Conservation (phyloP, 2,888 invertebrate species). For the Drosophila borborema region DNA sequence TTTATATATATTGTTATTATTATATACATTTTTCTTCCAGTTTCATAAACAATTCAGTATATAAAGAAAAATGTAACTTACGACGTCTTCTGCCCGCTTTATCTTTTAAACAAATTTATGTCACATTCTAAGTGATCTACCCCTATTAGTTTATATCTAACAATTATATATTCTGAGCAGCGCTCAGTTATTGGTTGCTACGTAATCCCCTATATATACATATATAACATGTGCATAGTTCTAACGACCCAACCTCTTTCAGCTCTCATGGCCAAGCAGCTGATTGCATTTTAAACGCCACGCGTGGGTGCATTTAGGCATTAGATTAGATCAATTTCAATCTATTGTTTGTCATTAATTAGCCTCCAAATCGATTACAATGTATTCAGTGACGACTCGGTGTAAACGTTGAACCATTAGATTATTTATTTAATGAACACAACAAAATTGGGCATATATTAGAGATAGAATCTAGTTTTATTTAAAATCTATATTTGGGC, state of each 20-base stretch:
- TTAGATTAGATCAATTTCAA: slow-evolving; percentile 33
- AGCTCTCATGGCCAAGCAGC: slow-evolving; percentile 22
- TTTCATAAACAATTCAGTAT: no score
- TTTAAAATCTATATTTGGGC: no score
- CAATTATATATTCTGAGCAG: slow-evolving; percentile 44
- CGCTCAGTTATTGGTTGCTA: slow-evolving; percentile 1
- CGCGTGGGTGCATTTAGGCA: slow-evolving; percentile 46
- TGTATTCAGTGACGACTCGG: slow-evolving; percentile 40
- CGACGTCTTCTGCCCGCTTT: neutral
- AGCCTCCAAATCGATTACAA: slow-evolving; percentile 26
- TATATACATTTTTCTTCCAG: no score
- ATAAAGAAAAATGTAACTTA: neutral
- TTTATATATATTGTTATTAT: neutral
- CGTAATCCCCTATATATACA: slow-evolving; percentile 14
- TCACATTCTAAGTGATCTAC: slow-evolving; percentile 5
- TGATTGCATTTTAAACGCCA: slow-evolving; percentile 45
- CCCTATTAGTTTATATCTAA: neutral
- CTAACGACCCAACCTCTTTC: slow-evolving; percentile 19
- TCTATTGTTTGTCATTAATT: slow-evolving; percentile 40
- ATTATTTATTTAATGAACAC: no score
- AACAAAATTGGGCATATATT: no score
- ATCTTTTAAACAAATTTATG: neutral
- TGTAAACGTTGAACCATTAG: slow-evolving; percentile 25
- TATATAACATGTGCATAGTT: neutral
- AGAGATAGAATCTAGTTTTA: no score